These are phyloP conservation scores for Aphis craccivora DNA, from an alignment of 1,140 invertebrate species.

Conservation along the genomic window DNA sequence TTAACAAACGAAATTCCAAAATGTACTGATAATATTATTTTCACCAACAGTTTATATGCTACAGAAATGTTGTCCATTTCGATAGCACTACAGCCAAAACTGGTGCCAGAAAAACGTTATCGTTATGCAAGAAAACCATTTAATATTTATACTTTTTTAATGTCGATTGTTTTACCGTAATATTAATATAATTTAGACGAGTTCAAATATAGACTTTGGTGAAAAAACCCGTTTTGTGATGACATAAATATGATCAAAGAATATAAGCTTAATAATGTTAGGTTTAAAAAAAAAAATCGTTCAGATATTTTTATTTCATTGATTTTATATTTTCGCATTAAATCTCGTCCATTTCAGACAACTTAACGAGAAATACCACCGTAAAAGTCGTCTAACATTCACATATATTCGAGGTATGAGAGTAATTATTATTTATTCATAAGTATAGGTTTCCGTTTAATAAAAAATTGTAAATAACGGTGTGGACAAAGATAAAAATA, in stretches of 20 bases:
- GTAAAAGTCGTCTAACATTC: neutral
- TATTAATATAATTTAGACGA: neutral
- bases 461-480: neutral
- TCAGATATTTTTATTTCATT: neutral
- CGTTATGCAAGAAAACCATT: neutral
- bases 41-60: neutral
- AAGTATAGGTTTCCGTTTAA: neutral
- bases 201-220: neutral
- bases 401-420: neutral
- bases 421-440: neutral
- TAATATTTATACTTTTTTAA: conserved; percentile 43
- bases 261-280: neutral
- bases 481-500: neutral
- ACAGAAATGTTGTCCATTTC: neutral
- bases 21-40: neutral
- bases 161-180: neutral
- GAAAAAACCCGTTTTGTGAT: neutral
- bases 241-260: neutral
- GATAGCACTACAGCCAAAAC: neutral
- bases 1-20: neutral
- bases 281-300: neutral
- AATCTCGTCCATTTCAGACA: neutral
- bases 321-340: neutral
- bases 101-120: neutral
- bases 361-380: neutral